These are phyloP conservation scores for Edolisoma coerulescens DNA, from an alignment of 2,113 vertebrate genomes.

Conservation along the genomic window DNA sequence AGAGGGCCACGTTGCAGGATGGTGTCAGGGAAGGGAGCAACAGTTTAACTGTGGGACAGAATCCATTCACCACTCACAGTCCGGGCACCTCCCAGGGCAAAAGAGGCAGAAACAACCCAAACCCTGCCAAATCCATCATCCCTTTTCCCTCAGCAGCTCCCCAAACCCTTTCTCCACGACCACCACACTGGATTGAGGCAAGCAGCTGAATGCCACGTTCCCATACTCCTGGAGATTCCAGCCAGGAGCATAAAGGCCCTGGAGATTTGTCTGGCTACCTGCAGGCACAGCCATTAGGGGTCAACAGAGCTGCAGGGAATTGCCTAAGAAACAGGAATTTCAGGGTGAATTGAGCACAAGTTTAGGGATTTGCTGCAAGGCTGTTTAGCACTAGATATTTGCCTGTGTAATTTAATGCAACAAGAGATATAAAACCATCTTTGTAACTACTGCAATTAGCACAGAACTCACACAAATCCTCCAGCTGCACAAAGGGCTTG, in stretches of 20 bases:
- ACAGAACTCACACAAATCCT: not conserved
- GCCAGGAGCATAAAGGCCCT: not conserved
- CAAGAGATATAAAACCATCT: accelerated
- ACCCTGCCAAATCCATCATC: not conserved
- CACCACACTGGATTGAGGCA: not conserved
- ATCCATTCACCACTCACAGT: not conserved
- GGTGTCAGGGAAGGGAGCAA: not conserved
- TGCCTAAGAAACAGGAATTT: not conserved
- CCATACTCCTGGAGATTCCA: not conserved
- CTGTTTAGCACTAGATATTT: not conserved
- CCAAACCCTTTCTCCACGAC: not conserved
- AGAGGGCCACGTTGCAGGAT: not conserved
- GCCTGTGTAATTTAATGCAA: not conserved
- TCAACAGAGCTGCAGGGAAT: not conserved
- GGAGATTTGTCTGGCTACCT: not conserved
- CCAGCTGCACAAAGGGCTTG: not conserved
- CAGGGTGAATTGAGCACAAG: not conserved
- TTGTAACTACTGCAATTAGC: not conserved
- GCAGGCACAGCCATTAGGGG: not conserved
- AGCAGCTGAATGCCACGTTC: not conserved
- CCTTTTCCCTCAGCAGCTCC: not conserved
- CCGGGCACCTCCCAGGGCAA: not conserved
- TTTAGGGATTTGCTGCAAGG: not conserved
- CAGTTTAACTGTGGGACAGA: not conserved
- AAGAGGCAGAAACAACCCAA: not conserved